Conservation (phyloP, 2,113 vertebrate species). For the Prochilodus magdalenae region DNA sequence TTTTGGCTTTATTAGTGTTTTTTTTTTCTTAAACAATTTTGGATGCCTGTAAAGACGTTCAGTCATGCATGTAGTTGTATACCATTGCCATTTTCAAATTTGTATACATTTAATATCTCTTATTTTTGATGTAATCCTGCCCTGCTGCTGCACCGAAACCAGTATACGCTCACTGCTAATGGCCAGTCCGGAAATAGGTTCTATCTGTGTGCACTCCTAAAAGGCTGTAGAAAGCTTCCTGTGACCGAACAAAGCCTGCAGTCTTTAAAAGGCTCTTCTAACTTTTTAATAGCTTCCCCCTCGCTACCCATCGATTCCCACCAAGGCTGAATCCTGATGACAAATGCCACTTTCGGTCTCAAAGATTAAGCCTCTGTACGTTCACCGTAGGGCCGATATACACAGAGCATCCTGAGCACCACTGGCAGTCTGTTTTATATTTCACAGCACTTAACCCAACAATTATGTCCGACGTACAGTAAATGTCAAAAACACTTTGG, state of each 20-base stretch:
- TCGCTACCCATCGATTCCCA: constrained; percentile 22
- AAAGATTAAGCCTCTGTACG: constrained; percentile 5
- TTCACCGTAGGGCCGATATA: neutral
- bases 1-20: too few species aligned
- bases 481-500: neutral
- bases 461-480: neutral
- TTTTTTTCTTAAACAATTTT: too few species aligned
- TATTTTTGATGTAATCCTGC: neutral
- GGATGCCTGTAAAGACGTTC: too few species aligned
- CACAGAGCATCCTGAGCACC: neutral
- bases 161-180: neutral
- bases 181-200: neutral
- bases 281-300: constrained; percentile 34
- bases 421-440: neutral
- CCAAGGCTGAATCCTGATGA: constrained; percentile 31
- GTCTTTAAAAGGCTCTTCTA: constrained; percentile 29
- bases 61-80: too few species aligned
- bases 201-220: neutral
- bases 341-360: constrained; percentile 19
- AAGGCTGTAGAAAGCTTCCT: constrained; percentile 17
- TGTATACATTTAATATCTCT: too few species aligned
- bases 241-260: constrained; percentile 8
- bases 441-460: neutral
- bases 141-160: neutral
- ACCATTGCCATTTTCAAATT: too few species aligned